Conservation (phyloP, 2,888 invertebrate genomes). For the Plutella xylostella region DNA sequence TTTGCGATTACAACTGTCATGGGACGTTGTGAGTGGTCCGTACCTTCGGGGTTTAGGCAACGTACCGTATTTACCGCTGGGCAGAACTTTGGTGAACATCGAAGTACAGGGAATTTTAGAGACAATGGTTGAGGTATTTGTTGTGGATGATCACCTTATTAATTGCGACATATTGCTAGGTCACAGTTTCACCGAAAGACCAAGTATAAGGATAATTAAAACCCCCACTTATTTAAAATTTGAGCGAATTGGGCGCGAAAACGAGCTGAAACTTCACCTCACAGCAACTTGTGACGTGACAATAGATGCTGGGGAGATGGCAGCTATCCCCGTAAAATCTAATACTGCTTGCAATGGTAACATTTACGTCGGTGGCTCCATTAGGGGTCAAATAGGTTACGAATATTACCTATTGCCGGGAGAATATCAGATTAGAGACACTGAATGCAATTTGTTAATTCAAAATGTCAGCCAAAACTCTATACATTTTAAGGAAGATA, state of each 20-base stretch:
- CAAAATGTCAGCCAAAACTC: not conserved
- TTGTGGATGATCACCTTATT: not conserved
- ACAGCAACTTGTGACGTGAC: too few species aligned
- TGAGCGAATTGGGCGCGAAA: not conserved
- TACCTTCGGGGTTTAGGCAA: not conserved
- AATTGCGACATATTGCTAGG: not conserved
- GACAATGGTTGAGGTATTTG: not conserved
- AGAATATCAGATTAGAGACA: not conserved
- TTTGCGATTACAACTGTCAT: constrained; percentile 4
- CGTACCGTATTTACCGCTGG: not conserved
- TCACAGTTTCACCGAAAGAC: constrained; percentile 19
- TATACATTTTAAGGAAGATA: not conserved
- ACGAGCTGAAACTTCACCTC: not conserved
- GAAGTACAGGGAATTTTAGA: not conserved
- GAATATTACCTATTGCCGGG: constrained; percentile 1
- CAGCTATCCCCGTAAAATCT: too few species aligned
- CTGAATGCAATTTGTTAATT: not conserved
- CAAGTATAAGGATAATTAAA: constrained; percentile 16
- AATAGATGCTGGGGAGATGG: too few species aligned
- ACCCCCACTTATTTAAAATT: not conserved
- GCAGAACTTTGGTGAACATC: not conserved
- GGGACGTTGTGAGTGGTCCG: not conserved
- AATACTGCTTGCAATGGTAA: not conserved
- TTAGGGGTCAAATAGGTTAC: not conserved
- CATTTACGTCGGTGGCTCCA: not conserved